Conservation (phyloP, 2,113 vertebrate genomes). For the Alectura lathami region DNA sequence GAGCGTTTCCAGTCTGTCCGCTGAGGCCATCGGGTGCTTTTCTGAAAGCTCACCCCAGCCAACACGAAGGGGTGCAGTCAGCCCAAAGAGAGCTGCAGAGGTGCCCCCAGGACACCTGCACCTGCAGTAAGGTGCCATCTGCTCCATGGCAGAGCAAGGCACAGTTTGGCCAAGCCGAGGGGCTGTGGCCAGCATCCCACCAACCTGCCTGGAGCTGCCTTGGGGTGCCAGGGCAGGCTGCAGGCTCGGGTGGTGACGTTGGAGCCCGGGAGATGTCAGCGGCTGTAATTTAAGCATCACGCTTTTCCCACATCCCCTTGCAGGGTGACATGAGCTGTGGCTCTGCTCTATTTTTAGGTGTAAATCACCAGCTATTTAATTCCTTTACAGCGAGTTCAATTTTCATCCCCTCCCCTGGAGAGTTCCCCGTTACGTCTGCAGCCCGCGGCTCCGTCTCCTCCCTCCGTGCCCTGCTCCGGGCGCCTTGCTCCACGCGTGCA, state of each 20-base stretch:
- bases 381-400: slow-evolving; percentile 12
- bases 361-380: slow-evolving; percentile 40
- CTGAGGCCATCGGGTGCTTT: background rate
- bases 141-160: background rate
- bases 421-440: background rate
- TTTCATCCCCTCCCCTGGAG: background rate
- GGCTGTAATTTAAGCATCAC: background rate
- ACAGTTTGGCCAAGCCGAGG: background rate
- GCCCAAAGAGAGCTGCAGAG: background rate
- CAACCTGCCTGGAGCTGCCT: background rate
- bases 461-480: background rate
- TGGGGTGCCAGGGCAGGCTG: background rate
- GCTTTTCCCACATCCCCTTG: background rate
- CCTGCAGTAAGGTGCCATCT: background rate
- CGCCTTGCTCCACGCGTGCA: background rate
- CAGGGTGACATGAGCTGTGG: background rate
- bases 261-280: background rate
- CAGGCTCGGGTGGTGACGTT: background rate
- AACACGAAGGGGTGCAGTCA: background rate
- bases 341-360: slow-evolving; percentile 22
- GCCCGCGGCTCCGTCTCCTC: background rate
- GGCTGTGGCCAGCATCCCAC: background rate
- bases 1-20: background rate
- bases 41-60: background rate
- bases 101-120: background rate